Evolutionary conservation across 2,888 invertebrate species (phyloP).

Genomic region (Pterostichus madidus): DNA sequence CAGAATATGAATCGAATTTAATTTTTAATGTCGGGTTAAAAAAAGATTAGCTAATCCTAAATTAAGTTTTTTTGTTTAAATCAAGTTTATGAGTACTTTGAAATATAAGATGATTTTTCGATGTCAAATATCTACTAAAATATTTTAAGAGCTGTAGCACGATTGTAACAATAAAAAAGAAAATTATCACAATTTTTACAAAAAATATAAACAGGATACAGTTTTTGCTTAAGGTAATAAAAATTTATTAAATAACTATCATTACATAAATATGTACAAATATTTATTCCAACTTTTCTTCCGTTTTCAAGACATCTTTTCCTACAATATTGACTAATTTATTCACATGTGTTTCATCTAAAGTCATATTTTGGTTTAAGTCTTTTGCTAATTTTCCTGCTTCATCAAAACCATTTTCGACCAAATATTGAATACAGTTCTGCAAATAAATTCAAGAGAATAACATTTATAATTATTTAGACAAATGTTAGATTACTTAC

Average conservation of each 20-base stretch:
- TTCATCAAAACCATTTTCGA: constrained; percentile 80
- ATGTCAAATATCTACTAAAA: too few species aligned
- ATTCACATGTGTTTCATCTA: constrained; percentile 78
- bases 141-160: too few species aligned
- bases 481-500: constrained; percentile 73
- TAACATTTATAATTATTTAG: constrained; percentile 5
- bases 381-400: constrained; percentile 75
- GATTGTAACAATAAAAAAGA: too few species aligned
- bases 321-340: constrained; percentile 79
- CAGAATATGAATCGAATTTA: too few species aligned
- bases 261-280: constrained; percentile 45
- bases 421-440: constrained; percentile 80
- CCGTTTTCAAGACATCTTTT: constrained; percentile 70
- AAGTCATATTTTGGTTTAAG: constrained; percentile 75
- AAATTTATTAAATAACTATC: constrained; percentile 56
- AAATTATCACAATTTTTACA: too few species aligned
- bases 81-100: too few species aligned
- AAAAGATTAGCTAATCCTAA: too few species aligned
- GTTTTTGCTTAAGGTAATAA: constrained; percentile 25
- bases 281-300: constrained; percentile 5
- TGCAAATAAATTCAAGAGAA: constrained; percentile 72
- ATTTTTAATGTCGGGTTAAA: too few species aligned
- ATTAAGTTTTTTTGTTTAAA: too few species aligned
- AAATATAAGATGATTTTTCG: too few species aligned
- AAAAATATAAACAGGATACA: background rate